Base-by-base conservation (phyloP, 2,113 vertebrate species). In the Tylochromis polylepis region DNA sequence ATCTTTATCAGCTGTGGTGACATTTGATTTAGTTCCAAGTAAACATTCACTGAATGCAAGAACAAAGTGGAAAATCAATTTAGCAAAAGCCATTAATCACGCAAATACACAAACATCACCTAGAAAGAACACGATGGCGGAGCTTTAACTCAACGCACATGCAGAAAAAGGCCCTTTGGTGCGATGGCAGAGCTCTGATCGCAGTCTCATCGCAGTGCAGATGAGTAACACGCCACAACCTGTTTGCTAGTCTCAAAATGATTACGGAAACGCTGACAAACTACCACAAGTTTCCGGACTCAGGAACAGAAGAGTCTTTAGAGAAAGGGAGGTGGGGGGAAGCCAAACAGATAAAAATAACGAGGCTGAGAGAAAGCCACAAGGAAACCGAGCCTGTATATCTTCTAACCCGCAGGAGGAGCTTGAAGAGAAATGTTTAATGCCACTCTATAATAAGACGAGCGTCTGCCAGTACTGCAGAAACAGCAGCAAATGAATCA, bases 201-300 rank as follows among this genome's bases (percentile, higher is more conserved):
- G 60, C 75, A 72, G 79, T 24, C 43, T 75, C 60, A 31, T 27
- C 58, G 60, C 22, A 36, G 82, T 55, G 67, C 62, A 81, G 57
- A 84, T 15, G 43, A 88, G 81, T 79, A 86, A 89, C 85, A 89
- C 67, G 88, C 90, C 89, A 87, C 85, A 80, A 87, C 81, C 83
- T 85, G 88, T 86, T 88, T 85, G 81, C 60, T 85, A n/a, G 82
- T 85, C 85, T 92, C 43, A 38, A 46, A 90, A 85, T 81, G 84
- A 92, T 89, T 59, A 91, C 87, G 88, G 86, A 84, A 90, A 92
- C 22, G 78, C 92, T 92, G 90, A 90, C 86, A 34, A 80, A 91
- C 72, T 10, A 87, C 87, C 86, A 72, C 89, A 88, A 84, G 91
- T 84, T 92, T 92, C 89, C 89, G 79, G 85, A 91, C n/a, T 27